Percentiles rank a stretch among this genome's conserved stretches.
Evolutionary conservation across 1,140 invertebrate genomes (phyloP).

Genomic region (Lepidotrigona ventralis): DNA sequence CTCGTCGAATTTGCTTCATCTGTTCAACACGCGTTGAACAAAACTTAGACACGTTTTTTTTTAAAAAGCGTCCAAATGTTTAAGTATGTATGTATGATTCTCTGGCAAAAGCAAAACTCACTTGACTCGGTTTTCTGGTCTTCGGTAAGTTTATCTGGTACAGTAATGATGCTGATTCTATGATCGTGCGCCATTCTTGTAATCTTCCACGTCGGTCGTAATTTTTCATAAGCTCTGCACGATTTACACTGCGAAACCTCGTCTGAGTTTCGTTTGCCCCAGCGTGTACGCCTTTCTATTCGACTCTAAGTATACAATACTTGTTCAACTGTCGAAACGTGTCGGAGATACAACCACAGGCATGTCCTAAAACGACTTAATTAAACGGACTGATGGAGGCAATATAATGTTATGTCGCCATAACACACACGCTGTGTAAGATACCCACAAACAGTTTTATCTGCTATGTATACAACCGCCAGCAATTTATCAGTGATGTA

Average conservation of each 20-base stretch:
- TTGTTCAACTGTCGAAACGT: no score
- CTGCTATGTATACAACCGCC: constrained; percentile 38
- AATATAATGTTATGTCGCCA: background rate
- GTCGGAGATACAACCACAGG: background rate
- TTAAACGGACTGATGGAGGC: constrained; percentile 41
- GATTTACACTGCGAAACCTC: background rate
- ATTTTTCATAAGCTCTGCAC: background rate
- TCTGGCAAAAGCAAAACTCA: constrained; percentile 1
- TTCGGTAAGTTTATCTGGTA: background rate
- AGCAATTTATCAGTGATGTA: constrained; percentile 5
- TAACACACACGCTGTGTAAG: background rate
- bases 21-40: background rate
- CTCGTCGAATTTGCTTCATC: constrained; percentile 46
- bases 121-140: constrained; percentile 16
- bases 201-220: background rate
- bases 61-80: no score
- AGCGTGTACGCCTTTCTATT: background rate
- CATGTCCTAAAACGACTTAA: background rate
- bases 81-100: background rate
- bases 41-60: background rate
- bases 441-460: constrained; percentile 61
- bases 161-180: constrained; percentile 3
- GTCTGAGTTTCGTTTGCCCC: background rate
- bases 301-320: background rate
- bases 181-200: constrained; percentile 31